These are phyloP conservation scores for Himalopsyche tibetana DNA, from an alignment of 2,888 invertebrate genomes.

Conservation along the genomic window DNA sequence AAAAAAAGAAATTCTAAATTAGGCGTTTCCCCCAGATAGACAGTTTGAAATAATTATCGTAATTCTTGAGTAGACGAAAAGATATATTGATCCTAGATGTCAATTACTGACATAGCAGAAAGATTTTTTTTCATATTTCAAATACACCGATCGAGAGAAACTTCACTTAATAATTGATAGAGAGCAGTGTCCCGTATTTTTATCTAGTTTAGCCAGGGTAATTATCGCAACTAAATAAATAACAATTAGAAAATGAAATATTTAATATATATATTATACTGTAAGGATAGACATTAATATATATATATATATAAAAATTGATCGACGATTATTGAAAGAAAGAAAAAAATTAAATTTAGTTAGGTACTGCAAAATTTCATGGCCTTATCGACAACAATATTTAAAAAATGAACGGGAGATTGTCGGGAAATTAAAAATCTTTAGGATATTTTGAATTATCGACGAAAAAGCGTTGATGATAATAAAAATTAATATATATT, in stretches of 20 bases:
- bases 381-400: slow-evolving; percentile 72
- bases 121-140: slow-evolving; percentile 10
- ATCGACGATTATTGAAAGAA: slow-evolving; percentile 54
- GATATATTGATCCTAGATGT: background rate
- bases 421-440: slow-evolving; percentile 67
- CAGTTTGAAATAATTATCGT: background rate
- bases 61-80: background rate
- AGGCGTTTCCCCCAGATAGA: slow-evolving; percentile 47
- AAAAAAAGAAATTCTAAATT: slow-evolving; percentile 56
- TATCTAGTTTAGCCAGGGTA: slow-evolving; percentile 65
- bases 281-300: slow-evolving; percentile 47
- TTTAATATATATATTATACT: slow-evolving; percentile 48
- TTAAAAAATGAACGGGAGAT: slow-evolving; percentile 59
- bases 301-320: slow-evolving; percentile 47
- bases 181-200: slow-evolving; percentile 48
- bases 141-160: background rate
- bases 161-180: slow-evolving; percentile 5
- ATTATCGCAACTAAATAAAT: slow-evolving; percentile 63
- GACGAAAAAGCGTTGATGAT: slow-evolving; percentile 44
- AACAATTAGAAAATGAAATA: slow-evolving; percentile 52
- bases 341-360: slow-evolving; percentile 54
- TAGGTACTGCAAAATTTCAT: slow-evolving; percentile 66
- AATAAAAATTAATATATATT: slow-evolving; percentile 51
- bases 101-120: slow-evolving; percentile 38
- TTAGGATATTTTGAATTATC: slow-evolving; percentile 70